Evolutionary conservation across 2,797 vertebrate species (phyloP).

Genomic region (Acrocephalus scirpaceus): DNA sequence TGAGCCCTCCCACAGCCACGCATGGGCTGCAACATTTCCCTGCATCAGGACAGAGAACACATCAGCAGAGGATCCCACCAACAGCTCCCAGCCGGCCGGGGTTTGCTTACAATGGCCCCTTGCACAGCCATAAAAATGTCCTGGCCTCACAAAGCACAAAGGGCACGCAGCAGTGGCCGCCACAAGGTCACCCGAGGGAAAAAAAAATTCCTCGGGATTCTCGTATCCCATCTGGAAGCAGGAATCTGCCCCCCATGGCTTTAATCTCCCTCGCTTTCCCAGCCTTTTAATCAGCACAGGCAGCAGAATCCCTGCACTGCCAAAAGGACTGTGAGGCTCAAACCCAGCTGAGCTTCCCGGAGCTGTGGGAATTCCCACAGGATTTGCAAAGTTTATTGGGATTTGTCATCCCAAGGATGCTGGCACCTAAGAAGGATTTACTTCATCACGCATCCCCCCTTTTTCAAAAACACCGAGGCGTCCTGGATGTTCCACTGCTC

Average conservation of each 20-base stretch:
- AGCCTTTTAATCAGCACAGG: background rate
- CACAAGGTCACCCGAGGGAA: background rate
- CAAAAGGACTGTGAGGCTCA: background rate
- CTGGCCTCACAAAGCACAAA: background rate
- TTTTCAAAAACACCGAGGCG: background rate
- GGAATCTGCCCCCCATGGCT: background rate
- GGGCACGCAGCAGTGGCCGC: background rate
- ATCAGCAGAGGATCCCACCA: background rate
- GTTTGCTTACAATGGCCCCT: background rate
- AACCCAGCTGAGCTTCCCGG: background rate
- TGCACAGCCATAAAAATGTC: background rate
- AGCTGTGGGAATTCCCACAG: background rate
- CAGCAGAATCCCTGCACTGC: background rate
- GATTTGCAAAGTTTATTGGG: background rate
- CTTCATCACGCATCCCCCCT: background rate
- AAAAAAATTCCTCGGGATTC: background rate
- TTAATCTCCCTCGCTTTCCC: background rate
- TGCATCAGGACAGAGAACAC: background rate
- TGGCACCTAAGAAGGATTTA: background rate
- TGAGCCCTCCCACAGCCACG: background rate
- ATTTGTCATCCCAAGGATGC: background rate
- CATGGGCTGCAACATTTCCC: background rate
- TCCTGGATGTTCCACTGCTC: rapidly evolving
- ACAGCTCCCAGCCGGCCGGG: rapidly evolving
- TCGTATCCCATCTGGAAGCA: background rate